A percentile compares a stretch with the other conserved stretches of the same genome.
Conservation (phyloP, 2,797 vertebrate species). For the Odontamblyopus lacepedii region DNA sequence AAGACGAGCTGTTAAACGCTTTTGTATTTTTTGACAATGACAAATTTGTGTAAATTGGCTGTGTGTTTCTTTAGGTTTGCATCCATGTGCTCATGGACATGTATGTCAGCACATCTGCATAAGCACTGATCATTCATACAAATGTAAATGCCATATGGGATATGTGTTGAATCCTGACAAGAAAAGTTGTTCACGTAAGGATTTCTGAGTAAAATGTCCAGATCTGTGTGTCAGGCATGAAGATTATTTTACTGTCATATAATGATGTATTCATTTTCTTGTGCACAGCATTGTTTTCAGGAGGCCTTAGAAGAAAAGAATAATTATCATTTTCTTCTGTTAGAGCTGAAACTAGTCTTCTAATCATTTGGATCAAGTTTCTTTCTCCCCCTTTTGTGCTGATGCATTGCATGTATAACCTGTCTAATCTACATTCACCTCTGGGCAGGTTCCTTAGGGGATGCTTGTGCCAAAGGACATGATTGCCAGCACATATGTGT, state of each 20-base stretch:
- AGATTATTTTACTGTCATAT: conserved; percentile 64
- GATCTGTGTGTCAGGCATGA: conserved; percentile 55
- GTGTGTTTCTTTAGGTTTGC: conserved; percentile 43
- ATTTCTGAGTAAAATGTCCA: conserved; percentile 6
- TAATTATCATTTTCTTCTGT: not conserved
- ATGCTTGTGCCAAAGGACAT: conserved; percentile 69
- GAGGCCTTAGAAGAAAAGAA: not conserved
- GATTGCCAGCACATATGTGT: conserved; percentile 81
- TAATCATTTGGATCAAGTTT: not conserved
- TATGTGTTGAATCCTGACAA: conserved; percentile 70
- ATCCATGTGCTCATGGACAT: conserved; percentile 67
- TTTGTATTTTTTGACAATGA: conserved; percentile 37
- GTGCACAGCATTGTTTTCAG: not conserved
- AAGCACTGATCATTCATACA: conserved; percentile 41
- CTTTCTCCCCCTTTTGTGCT: not conserved
- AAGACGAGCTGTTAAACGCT: conserved; percentile 49
- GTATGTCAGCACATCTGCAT: conserved; percentile 76
- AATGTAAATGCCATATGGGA: conserved; percentile 68
- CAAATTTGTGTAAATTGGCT: conserved; percentile 30
- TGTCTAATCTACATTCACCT: conserved; percentile 17
- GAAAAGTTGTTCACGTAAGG: conserved; percentile 72
- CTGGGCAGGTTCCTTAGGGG: conserved; percentile 29
- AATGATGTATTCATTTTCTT: conserved; percentile 37
- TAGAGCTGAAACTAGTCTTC: conserved; percentile 45
- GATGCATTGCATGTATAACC: not conserved